Conservation (phyloP, 2,797 vertebrate species). For the Phyllotis vaccarum region DNA sequence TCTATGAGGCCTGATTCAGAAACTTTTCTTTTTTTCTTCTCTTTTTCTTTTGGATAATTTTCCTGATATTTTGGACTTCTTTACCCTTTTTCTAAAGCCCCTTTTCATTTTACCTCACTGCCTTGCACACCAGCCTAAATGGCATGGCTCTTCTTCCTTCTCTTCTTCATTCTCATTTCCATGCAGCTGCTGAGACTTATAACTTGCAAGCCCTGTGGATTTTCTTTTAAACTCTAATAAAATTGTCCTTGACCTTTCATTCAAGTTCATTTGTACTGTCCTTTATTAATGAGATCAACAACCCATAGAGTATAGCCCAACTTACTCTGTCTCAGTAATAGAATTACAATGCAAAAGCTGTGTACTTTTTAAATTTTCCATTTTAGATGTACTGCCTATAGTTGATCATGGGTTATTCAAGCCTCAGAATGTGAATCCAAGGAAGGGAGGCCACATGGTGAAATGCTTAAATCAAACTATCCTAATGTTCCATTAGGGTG, state of each 20-base stretch:
- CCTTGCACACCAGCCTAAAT: not conserved
- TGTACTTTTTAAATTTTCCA: not conserved
- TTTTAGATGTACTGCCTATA: not conserved
- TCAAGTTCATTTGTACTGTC: not conserved
- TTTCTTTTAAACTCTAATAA: not conserved
- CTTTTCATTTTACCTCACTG: fast-evolving
- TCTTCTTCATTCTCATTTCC: not conserved
- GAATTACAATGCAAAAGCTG: not conserved
- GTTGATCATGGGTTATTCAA: not conserved
- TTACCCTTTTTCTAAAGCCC: too few species aligned
- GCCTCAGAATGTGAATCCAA: not conserved
- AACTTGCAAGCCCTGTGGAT: not conserved
- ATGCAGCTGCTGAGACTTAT: not conserved
- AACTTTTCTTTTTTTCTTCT: not conserved
- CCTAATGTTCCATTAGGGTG: constrained; percentile 47
- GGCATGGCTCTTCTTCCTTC: not conserved
- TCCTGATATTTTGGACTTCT: not conserved
- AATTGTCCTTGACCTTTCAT: not conserved
- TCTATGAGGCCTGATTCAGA: not conserved
- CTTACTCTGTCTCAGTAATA: not conserved
- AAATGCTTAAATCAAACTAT: not conserved
- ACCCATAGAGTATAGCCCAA: not conserved
- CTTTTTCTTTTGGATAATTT: not conserved
- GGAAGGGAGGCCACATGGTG: not conserved
- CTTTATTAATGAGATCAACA: not conserved